Base-by-base conservation (phyloP, 64 coral and sea anemone genomes). In the Dendrophyllia cribrosa region DNA sequence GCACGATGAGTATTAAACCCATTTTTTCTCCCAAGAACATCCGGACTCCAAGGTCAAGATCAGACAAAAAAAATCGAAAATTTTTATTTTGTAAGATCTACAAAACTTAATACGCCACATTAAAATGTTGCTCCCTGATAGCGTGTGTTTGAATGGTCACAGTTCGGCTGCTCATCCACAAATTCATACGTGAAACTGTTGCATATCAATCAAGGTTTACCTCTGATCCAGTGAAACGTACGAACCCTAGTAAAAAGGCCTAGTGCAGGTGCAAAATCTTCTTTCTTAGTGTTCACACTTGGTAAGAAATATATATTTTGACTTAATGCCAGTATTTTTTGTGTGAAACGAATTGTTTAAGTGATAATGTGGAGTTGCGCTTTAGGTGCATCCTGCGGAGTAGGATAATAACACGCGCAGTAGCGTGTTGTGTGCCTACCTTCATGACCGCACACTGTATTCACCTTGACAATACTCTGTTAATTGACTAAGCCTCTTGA, bases 401-500 rank as follows among this genome's bases (percentile, higher is more conserved):
- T 56, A 56, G 0, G 62, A 8, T 4, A 50, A 15, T 51, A 1
- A 84, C 10, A 44, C 62, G 3, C 43, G n/a, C 17, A 67, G 4
- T n/a, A 21, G 20, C 61, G 60, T 67, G 80, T 23, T 51, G 17
- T 21, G 43, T 83, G 24, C 16, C 26, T 51, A 65, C 48, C 64
- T 34, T 84, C 44, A 62, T 66, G 59, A n/a, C 44, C 43, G 43
- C 59, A 84, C 61, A 43, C 21, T 17, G 19, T 46, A 21, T 67
- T 15, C 62, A 51, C 60, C 43, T 20, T 84, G 44, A 50, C 62
- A 66, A 67, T 67, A 67, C 60, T 46, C 45, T 3, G 34, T 67
- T 84, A 84, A 84, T 66, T 51, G n/a, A 61, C 80, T 84, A 48
- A 84, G 20, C 80, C 44, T 67, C 80, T 84, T 84, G 58, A 84